Base-by-base conservation (phyloP, 2,797 vertebrate genomes). In the Haliaeetus albicilla region DNA sequence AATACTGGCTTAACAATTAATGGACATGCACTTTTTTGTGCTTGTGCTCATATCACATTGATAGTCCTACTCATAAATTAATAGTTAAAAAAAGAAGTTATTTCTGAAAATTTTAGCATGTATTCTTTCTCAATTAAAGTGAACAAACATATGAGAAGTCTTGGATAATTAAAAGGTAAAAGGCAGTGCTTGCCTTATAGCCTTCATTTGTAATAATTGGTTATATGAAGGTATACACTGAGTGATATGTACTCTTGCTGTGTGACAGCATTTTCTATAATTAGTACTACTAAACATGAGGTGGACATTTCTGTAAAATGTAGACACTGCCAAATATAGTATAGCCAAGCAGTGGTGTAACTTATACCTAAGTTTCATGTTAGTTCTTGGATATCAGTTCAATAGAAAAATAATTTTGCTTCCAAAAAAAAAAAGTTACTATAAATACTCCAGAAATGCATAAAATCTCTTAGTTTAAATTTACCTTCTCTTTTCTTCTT, bases 281-380 rank as follows among this genome's bases (percentile, higher is more conserved):
- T 97, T 96, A 95, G 94, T 59, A 39, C n/a, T 86, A 70, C 68
- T 95, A 84, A 94, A 63, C 82, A 75, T 48, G 91, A 97, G 64
- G 82, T 83, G 65, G 86, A 30, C 77, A 31, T 68, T 95, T 96
- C 92, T 90, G 64, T 95, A 96, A 95, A 97, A 95, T 81, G 68
- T 69, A 64, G 93, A 82, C 68, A 51, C 59, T 84, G 87, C 78
- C 95, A 95, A 96, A 90, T 96, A 92, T 89, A 96, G 85, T 93
- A 93, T 92, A 91, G 84, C 59, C 70, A 82, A 83, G 91, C 86
- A 75, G 31, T 65, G 61, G 77, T 94, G 89, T 94, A 96, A 93
- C 68, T 91, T 93, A 89, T 46, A 93, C 51, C 53, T 48, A 39
- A 89, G 88, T 74, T 95, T 91, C 80, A 28, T 92, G 60, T 95